A percentile compares a stretch with the other conserved stretches of the same genome.
Evolutionary conservation across 2,797 vertebrate species (phyloP).

Genomic region (Sebastolobus altivelis): DNA sequence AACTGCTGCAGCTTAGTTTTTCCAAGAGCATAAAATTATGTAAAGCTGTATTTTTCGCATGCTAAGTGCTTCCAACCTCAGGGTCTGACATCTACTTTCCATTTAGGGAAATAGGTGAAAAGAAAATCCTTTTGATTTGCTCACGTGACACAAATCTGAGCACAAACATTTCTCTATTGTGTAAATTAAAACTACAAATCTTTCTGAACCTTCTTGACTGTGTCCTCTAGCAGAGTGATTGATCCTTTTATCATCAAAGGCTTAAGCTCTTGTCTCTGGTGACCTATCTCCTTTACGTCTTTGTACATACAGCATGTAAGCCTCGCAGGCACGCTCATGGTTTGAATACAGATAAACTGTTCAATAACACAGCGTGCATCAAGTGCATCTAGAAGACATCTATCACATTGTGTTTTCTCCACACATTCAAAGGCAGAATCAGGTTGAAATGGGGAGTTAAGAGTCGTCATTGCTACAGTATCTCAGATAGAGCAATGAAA

Average conservation of each 20-base stretch:
- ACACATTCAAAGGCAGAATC: slow-evolving; percentile 41
- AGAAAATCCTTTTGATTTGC: slow-evolving; percentile 6
- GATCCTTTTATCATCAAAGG: slow-evolving; percentile 56
- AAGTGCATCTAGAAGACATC: slow-evolving; percentile 41
- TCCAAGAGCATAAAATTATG: slow-evolving; percentile 66
- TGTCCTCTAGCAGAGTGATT: slow-evolving; percentile 40
- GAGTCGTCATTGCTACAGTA: not conserved
- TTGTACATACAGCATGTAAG: slow-evolving; percentile 49
- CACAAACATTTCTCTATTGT: slow-evolving; percentile 26
- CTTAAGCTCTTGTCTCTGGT: slow-evolving; percentile 56
- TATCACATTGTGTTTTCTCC: slow-evolving; percentile 49
- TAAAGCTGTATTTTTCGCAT: slow-evolving; percentile 67
- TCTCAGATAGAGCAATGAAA: slow-evolving; percentile 9
- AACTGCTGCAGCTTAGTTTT: slow-evolving; percentile 52
- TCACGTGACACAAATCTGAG: slow-evolving; percentile 24
- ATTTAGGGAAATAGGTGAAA: slow-evolving; percentile 26
- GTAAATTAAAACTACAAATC: slow-evolving; percentile 34
- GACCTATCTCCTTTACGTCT: slow-evolving; percentile 51
- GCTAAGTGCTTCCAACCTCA: slow-evolving; percentile 58
- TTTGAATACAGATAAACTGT: slow-evolving; percentile 53
- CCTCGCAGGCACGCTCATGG: slow-evolving; percentile 21
- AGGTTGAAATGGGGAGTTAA: slow-evolving; percentile 25
- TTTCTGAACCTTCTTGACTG: slow-evolving; percentile 37
- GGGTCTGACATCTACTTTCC: slow-evolving; percentile 40
- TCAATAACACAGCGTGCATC: slow-evolving; percentile 40